These are phyloP conservation scores for Hydrocynus forskahlii DNA, from an alignment of 2,797 vertebrate genomes.

Conservation along the genomic window DNA sequence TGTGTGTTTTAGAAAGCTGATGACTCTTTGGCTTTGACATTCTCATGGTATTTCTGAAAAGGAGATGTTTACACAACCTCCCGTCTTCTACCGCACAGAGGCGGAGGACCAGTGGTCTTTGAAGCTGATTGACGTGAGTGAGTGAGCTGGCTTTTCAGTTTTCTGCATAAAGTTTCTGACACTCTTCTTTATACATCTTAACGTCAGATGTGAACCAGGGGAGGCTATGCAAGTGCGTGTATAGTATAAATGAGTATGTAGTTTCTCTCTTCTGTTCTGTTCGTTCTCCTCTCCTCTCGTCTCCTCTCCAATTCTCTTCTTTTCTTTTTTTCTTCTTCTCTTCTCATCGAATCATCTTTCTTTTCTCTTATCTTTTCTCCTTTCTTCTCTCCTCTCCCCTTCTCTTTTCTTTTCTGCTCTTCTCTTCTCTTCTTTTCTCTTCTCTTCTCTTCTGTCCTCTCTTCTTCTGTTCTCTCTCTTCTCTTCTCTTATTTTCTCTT, in stretches of 20 bases:
- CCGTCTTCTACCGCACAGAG: constrained; percentile 12
- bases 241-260: no score
- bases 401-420: fast-evolving
- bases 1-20: neutral
- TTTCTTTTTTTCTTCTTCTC: neutral
- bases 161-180: constrained; percentile 24
- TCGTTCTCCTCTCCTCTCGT: neutral
- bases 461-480: neutral
- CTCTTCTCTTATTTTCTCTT: neutral
- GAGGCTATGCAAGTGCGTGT: neutral
- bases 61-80: constrained; percentile 35
- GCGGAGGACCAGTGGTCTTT: constrained; percentile 35
- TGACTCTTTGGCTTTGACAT: neutral
- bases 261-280: neutral
- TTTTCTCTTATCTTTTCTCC: neutral
- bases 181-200: neutral
- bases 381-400: neutral
- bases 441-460: neutral
- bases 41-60: constrained; percentile 7
- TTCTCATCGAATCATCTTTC: no score
- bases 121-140: constrained; percentile 8
- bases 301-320: no score
- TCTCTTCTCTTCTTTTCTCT: neutral
- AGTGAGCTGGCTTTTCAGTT: constrained; percentile 13
- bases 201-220: neutral